Conservation (phyloP, 2,888 invertebrate genomes). For the Chrysolina oricalcia region DNA sequence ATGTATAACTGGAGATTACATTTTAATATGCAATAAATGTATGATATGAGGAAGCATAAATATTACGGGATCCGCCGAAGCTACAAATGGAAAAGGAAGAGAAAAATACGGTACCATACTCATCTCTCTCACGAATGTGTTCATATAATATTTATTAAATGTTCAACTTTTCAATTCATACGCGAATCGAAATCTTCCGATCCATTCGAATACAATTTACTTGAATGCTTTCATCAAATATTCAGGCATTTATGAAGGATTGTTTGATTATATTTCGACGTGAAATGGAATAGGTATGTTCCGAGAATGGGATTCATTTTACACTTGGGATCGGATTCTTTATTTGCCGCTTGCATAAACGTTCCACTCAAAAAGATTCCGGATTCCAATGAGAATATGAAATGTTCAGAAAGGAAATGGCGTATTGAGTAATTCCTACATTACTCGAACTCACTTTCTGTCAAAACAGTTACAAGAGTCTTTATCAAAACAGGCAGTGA, state of each 20-base stretch:
- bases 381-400: background rate
- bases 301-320: slow-evolving; percentile 16
- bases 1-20: too few relatives aligned
- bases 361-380: background rate
- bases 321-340: slow-evolving; percentile 13
- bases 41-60: too few relatives aligned
- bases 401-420: background rate
- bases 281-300: slow-evolving; percentile 6
- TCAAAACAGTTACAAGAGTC: too few relatives aligned
- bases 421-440: background rate
- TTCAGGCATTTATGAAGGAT: slow-evolving; percentile 17
- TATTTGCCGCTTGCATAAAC: background rate
- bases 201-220: slow-evolving; percentile 6
- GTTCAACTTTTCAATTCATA: background rate
- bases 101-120: background rate
- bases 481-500: too few relatives aligned
- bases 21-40: too few relatives aligned
- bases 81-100: background rate
- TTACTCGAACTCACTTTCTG: background rate
- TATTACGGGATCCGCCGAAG: background rate
- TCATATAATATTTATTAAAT: background rate
- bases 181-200: slow-evolving; percentile 12
- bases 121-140: background rate
- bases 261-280: slow-evolving; percentile 21
- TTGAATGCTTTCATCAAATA: slow-evolving; percentile 12